These are phyloP conservation scores for Balaenoptera acutorostrata DNA, from an alignment of 2,113 vertebrate species.

Conservation along the genomic window DNA sequence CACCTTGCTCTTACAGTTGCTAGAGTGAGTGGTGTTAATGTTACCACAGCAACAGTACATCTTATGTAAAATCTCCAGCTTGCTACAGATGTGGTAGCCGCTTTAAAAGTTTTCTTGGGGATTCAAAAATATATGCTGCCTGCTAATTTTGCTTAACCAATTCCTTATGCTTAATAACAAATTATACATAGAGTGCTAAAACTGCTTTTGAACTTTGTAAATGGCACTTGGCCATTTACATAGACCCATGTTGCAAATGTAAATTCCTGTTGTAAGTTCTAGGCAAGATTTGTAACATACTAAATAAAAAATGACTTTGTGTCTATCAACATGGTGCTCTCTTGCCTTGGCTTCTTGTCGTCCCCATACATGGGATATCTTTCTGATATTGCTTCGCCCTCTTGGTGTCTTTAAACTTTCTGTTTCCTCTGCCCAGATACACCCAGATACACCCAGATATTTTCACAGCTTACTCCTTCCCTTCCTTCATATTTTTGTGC, in stretches of 20 bases:
- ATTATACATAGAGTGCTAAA: background rate
- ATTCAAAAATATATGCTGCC: constrained; percentile 20
- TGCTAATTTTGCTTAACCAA: constrained; percentile 10
- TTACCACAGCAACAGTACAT: constrained; percentile 39
- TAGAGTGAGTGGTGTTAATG: constrained; percentile 44
- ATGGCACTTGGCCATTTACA: background rate
- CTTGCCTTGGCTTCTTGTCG: background rate
- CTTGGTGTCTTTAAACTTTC: background rate
- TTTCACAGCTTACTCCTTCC: background rate
- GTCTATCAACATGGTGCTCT: fast-evolving
- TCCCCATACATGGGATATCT: background rate
- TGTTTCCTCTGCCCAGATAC: background rate
- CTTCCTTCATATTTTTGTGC: background rate
- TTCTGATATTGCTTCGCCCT: background rate
- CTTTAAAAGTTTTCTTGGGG: constrained; percentile 65
- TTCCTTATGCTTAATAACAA: constrained; percentile 31
- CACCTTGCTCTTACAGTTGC: constrained; percentile 52
- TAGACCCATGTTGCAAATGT: background rate
- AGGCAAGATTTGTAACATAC: background rate
- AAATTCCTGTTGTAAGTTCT: background rate
- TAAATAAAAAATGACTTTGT: background rate
- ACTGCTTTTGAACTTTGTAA: background rate
- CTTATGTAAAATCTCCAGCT: constrained; percentile 39
- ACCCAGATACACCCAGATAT: background rate
- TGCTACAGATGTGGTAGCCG: constrained; percentile 38